Evolutionary conservation across 2,888 invertebrate species (phyloP).

Genomic region (Torymus tubicola): DNA sequence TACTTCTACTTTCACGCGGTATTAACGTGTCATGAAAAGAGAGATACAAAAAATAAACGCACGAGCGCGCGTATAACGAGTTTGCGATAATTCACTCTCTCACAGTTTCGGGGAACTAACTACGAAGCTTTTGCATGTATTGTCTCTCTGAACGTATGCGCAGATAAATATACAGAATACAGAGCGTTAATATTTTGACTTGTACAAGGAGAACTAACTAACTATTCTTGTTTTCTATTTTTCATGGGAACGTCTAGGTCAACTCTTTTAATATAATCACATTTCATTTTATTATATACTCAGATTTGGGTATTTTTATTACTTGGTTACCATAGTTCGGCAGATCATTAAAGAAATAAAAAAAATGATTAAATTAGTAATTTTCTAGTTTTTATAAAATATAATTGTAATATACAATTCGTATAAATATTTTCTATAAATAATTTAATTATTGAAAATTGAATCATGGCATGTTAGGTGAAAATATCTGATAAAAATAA

Average conservation of each 20-base stretch:
- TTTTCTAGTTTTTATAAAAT: too few species aligned
- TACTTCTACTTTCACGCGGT: conserved; percentile 22
- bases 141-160: too few species aligned
- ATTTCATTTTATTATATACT: conserved; percentile 5
- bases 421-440: too few species aligned
- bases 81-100: conserved; percentile 2
- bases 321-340: too few species aligned
- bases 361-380: neutral
- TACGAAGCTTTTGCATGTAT: neutral
- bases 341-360: neutral
- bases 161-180: too few species aligned
- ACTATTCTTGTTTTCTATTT: conserved; percentile 23
- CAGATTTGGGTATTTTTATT: conserved; percentile 13
- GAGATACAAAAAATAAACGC: neutral
- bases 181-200: too few species aligned
- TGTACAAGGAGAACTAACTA: neutral
- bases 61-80: neutral
- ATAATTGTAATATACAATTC: too few species aligned
- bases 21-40: neutral
- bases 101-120: neutral
- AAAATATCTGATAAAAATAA: too few species aligned
- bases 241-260: neutral
- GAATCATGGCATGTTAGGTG: too few species aligned
- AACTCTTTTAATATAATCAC: neutral
- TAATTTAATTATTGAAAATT: too few species aligned